phyloP scores from a whole-genome alignment of 2,888 invertebrate species.

The Ernsta delagoae region DNA sequence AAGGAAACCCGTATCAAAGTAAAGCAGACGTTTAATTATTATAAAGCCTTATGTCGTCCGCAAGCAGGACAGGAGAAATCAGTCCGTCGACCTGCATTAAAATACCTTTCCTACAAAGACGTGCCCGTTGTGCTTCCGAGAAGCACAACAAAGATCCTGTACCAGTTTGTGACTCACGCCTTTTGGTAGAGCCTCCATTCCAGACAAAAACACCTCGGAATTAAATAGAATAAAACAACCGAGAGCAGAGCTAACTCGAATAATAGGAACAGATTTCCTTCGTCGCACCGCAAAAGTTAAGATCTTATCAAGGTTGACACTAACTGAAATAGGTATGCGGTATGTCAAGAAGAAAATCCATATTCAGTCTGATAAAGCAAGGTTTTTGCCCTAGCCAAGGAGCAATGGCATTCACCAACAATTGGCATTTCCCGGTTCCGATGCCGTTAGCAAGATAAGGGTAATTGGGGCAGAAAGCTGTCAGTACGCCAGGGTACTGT shows the following conservation, averaged over 20 bases:
- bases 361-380: conserved; percentile 4
- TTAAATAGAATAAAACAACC: background rate
- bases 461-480: conserved; percentile 76
- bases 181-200: conserved; percentile 59
- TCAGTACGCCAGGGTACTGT: conserved; percentile 66
- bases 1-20: conserved; percentile 30
- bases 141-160: conserved; percentile 83
- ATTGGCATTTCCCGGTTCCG: conserved; percentile 41
- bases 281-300: background rate
- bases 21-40: conserved; percentile 55
- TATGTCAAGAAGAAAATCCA: background rate
- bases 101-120: conserved; percentile 78
- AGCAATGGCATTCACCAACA: conserved; percentile 16
- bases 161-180: conserved; percentile 72
- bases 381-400: conserved; percentile 16
- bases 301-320: background rate
- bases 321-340: background rate
- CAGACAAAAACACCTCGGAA: conserved; percentile 56
- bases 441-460: conserved; percentile 49
- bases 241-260: background rate
- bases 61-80: conserved; percentile 71
- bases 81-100: conserved; percentile 76
- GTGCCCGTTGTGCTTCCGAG: conserved; percentile 73
- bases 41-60: conserved; percentile 53
- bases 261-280: background rate